Evolutionary conservation across 2,888 invertebrate species (phyloP), one percentile per base, ranked within the genome.

Genomic region (Cephus pulcher): DNA sequence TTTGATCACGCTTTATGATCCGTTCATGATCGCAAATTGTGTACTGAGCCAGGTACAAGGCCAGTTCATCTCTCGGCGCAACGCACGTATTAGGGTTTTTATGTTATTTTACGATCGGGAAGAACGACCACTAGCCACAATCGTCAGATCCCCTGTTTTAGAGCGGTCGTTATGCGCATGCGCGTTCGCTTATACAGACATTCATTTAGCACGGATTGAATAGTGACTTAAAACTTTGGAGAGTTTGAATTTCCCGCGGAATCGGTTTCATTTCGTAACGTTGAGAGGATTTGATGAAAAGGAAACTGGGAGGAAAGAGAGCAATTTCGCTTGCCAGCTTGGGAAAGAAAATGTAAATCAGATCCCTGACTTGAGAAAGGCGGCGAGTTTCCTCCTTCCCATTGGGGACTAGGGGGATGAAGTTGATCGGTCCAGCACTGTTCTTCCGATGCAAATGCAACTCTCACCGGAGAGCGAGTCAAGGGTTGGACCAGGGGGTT

Each of bases 361-460:
- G 87, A 80, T 81, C 80, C 80, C 75, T 84, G 84, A 82, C 82
- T 82, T 85, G 83, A 83, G 85, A 82, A 81, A 80, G 85, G 80
- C 78, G 82, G 82, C 80, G 80, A 82, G 82, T 80, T 82, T 82
- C 81, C 83, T 82, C 82, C 84, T 83, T 82, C 81, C 74, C 70
- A 37, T 56, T 75, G 75, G 73, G 78, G 81, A 75, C 78, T 76
- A 76, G 78, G 79, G 80, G 81, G 80, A 80, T 78, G 84, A 83
- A 88, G 88, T 83, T 85, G 87, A 88, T 88, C 87, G 88, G 83
- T 80, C 33, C 32, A 73, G 56, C 73, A 69, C 75, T 34, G 69
- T 76, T 78, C 23, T 75, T 79, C 86, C 87, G 88, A 90, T 89
- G 90, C 89, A 90, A 90, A 90, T 90, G 90, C 90, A 90, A 90